Evolutionary conservation across 2,888 invertebrate genomes (phyloP).

Genomic region (Plusia festucae): DNA sequence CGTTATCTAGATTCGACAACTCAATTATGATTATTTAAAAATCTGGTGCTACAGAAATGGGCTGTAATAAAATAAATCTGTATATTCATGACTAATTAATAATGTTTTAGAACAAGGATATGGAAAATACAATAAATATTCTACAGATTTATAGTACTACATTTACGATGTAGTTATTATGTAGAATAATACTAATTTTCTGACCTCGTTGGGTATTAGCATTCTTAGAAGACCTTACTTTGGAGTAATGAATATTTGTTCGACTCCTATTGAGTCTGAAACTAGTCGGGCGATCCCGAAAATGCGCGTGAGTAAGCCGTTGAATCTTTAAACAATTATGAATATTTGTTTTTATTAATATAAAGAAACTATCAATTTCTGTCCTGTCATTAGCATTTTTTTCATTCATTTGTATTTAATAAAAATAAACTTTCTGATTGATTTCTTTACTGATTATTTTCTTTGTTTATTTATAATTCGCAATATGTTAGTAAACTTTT

Average conservation of each 20-base stretch:
- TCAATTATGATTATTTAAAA: conserved; percentile 2
- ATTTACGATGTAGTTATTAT: conserved; percentile 1
- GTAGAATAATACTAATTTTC: neutral
- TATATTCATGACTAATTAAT: conserved; percentile 10
- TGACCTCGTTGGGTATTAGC: conserved; percentile 1
- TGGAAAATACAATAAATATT: conserved; percentile 19
- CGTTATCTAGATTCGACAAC: neutral
- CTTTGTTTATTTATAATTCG: too few species aligned
- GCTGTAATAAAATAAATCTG: conserved; percentile 12
- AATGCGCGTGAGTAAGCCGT: too few species aligned
- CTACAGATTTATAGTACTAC: conserved; percentile 20
- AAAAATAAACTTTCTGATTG: too few species aligned
- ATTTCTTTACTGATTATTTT: too few species aligned
- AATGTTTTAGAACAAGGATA: conserved; percentile 17
- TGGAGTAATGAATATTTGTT: neutral
- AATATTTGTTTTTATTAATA: too few species aligned
- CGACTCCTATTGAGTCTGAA: too few species aligned
- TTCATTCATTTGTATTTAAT: too few species aligned
- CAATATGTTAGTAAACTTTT: too few species aligned
- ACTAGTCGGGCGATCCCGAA: too few species aligned
- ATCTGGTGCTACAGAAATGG: neutral
- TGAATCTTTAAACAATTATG: too few species aligned
- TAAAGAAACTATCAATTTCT: too few species aligned
- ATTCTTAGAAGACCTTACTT: conserved; percentile 1
- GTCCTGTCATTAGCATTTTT: too few species aligned